Conservation (phyloP, 2,797 vertebrate genomes). For the Enteromius fasciolatus region DNA sequence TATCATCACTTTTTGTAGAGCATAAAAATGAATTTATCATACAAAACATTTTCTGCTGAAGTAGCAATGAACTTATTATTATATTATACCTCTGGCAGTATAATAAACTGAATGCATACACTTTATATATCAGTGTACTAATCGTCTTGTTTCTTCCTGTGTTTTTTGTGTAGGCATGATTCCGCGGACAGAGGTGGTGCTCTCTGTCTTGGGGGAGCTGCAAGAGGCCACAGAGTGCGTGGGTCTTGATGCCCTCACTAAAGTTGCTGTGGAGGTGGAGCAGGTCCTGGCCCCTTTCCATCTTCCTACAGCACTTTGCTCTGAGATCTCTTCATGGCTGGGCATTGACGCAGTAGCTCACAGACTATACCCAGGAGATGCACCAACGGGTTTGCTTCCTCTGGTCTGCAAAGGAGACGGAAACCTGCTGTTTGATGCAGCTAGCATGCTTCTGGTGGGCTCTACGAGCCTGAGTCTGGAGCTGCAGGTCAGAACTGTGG, state of each 20-base stretch:
- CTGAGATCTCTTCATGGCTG: slow-evolving; percentile 80
- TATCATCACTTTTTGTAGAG: neutral
- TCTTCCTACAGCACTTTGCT: slow-evolving; percentile 77
- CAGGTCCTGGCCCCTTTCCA: slow-evolving; percentile 80
- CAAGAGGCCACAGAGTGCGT: slow-evolving; percentile 90
- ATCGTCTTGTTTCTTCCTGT: neutral
- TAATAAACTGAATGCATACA: no score
- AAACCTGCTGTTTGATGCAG: slow-evolving; percentile 90
- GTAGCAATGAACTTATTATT: neutral
- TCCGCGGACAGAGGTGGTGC: slow-evolving; percentile 85
- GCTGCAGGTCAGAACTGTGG: slow-evolving; percentile 91
- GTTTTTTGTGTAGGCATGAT: slow-evolving; percentile 80
- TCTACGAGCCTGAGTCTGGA: slow-evolving; percentile 86
- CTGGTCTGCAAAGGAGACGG: slow-evolving; percentile 88
- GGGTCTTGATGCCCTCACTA: slow-evolving; percentile 82
- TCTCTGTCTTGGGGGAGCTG: slow-evolving; percentile 86
- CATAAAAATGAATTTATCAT: neutral
- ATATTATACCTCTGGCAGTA: neutral
- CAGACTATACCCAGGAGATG: slow-evolving; percentile 88
- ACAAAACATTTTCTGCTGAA: neutral
- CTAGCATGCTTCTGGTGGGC: slow-evolving; percentile 88
- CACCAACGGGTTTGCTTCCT: slow-evolving; percentile 86
- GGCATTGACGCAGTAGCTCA: slow-evolving; percentile 84
- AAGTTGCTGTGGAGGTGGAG: slow-evolving; percentile 83
- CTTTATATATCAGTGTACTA: neutral